Base-by-base conservation (phyloP, 2,888 invertebrate genomes). In the Cheiracanthium punctorium region DNA sequence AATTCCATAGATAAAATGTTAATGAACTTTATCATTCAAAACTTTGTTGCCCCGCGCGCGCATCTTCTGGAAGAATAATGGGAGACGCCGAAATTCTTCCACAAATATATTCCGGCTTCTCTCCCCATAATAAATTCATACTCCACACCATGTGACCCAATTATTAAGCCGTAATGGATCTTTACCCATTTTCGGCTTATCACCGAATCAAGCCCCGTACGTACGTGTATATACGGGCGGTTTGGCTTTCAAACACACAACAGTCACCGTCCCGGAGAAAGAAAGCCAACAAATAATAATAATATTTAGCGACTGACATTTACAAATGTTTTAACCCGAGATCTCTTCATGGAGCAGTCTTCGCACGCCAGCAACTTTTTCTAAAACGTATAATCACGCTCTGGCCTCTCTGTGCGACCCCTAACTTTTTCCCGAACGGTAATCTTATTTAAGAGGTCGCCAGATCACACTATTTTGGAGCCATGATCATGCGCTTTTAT, bases 401-500 rank as follows among this genome's bases (percentile, higher is more conserved):
- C 17, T 71, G 71, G 43, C 71, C 71, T 43, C 17, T 29, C 28
- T 1, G 17, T 28, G 33, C 37, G 17, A 71, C 41, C 71, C 43
- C 43, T 7, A 12, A 32, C 29, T 33, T 43, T 71, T 71, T 29
- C 28, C 64, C 24, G 29, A 80, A 80, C 65, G 30, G 43, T 43
- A 72, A 73, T 80, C 33, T 67, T 72, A 32, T 28, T 43, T 10
- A n/a, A 12, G n/a, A 48, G 82, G 82, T 82, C 76, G 41, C 12
- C 41, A 37, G 71, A 72, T 82, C 71, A 65, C 33, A 69, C 48
- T 41, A 43, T 71, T 82, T 81, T 29, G 74, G 52, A 24, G 33
- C 73, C 67, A n/a, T 52, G 48, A 58, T 43, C 58, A 41, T 76
- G 64, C 52, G 65, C 64, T 82, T n/a, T 82, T 43, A 30, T 41